A percentile compares a stretch with the other conserved stretches of the same genome.
Conservation (phyloP, 2,888 invertebrate genomes). For the Dugesia japonica region DNA sequence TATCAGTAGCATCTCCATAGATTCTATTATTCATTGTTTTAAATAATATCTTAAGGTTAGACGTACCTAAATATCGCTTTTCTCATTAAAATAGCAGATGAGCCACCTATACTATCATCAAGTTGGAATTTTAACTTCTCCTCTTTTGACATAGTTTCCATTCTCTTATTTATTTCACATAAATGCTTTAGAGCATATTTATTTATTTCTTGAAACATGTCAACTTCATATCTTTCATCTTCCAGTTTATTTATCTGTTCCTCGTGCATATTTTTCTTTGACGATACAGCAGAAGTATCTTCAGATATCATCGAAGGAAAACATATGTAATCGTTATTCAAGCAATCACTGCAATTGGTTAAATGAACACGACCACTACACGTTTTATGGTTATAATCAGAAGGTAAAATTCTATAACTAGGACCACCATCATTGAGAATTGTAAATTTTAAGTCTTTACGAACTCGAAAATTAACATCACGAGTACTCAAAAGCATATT, state of each 20-base stretch:
- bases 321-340: neutral
- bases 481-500: no score
- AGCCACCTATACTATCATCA: neutral
- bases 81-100: neutral
- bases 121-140: neutral
- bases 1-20: neutral
- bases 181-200: neutral
- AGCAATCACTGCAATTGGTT: neutral
- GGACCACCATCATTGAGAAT: neutral
- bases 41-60: no score
- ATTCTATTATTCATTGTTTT: neutral
- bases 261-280: neutral
- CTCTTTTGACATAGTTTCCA: neutral
- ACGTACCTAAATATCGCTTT: neutral
- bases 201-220: constrained; percentile 10
- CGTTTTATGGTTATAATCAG: neutral
- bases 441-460: neutral
- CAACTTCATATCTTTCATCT: constrained; percentile 6
- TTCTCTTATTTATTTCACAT: neutral
- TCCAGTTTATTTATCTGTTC: neutral
- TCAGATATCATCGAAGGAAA: neutral
- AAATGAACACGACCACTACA: neutral
- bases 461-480: neutral
- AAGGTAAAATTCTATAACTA: neutral
- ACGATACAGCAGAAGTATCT: neutral